Percentiles rank a stretch among this genome's conserved stretches.
Conservation (phyloP, 2,113 vertebrate species). For the Thinocorus orbignyianus region DNA sequence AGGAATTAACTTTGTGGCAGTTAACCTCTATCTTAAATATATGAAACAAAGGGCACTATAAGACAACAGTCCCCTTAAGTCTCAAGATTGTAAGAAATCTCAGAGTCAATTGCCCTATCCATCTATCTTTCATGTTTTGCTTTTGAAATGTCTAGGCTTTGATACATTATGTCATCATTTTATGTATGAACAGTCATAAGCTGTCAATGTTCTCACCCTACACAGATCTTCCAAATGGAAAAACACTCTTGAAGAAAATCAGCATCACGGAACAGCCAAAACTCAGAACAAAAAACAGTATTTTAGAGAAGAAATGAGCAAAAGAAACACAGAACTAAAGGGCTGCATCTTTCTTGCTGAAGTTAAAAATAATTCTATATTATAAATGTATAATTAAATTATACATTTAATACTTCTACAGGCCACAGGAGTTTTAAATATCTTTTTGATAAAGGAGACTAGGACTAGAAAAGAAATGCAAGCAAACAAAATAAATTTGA, state of each 20-base stretch:
- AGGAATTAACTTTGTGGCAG: neutral
- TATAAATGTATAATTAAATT: neutral
- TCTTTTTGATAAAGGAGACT: neutral
- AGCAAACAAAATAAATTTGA: neutral
- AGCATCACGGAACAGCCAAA: neutral
- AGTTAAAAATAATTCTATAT: neutral
- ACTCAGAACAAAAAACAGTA: neutral
- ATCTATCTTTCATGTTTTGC: neutral
- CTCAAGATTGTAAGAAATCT: neutral
- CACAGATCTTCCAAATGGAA: neutral
- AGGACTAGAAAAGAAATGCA: neutral
- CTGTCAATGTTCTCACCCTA: neutral
- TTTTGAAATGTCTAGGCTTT: constrained; percentile 19
- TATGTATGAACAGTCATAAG: constrained; percentile 18
- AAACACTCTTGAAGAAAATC: neutral
- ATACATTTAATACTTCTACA: neutral
- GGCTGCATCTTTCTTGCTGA: neutral
- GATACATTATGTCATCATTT: constrained; percentile 15
- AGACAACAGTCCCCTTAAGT: neutral
- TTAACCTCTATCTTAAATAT: neutral
- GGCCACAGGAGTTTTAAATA: neutral
- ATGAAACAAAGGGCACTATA: neutral
- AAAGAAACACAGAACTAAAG: neutral
- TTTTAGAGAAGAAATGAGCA: neutral
- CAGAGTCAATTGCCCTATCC: neutral